phyloP scores from a whole-genome alignment of 2,113 vertebrate species.

The Engraulis encrasicolus region DNA sequence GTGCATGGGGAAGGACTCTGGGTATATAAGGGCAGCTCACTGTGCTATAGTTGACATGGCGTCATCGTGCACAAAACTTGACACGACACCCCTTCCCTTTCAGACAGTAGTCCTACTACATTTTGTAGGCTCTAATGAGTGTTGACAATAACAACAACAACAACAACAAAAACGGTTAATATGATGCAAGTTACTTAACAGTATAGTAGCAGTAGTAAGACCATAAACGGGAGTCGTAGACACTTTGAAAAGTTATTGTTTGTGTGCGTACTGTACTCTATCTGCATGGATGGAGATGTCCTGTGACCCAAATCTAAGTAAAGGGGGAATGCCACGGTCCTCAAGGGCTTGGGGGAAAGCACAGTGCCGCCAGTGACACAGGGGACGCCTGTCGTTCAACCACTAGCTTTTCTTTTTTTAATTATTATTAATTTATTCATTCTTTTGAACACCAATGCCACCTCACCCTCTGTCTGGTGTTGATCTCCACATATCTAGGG shows the following conservation, averaged over 20 bases:
- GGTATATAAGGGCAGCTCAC: neutral
- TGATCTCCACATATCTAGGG: constrained; percentile 73
- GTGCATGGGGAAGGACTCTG: neutral
- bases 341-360: constrained; percentile 66
- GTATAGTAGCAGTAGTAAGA: constrained; percentile 60
- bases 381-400: constrained; percentile 57
- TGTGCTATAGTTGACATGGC: neutral
- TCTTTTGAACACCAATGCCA: constrained; percentile 43
- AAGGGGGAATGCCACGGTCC: constrained; percentile 54
- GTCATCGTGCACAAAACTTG: neutral
- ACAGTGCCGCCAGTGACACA: constrained; percentile 52
- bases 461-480: constrained; percentile 50
- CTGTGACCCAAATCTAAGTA: constrained; percentile 63
- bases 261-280: constrained; percentile 57
- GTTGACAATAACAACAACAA: too few species aligned
- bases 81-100: neutral
- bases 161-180: neutral
- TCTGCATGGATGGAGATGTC: constrained; percentile 65
- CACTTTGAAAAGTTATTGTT: constrained; percentile 53
- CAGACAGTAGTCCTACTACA: neutral
- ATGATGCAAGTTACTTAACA: neutral
- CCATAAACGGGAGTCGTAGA: constrained; percentile 55
- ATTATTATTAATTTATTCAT: constrained; percentile 43
- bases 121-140: neutral
- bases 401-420: constrained; percentile 45